phyloP scores from a whole-genome alignment of 2,113 vertebrate genomes.

The Burhinus bistriatus region DNA sequence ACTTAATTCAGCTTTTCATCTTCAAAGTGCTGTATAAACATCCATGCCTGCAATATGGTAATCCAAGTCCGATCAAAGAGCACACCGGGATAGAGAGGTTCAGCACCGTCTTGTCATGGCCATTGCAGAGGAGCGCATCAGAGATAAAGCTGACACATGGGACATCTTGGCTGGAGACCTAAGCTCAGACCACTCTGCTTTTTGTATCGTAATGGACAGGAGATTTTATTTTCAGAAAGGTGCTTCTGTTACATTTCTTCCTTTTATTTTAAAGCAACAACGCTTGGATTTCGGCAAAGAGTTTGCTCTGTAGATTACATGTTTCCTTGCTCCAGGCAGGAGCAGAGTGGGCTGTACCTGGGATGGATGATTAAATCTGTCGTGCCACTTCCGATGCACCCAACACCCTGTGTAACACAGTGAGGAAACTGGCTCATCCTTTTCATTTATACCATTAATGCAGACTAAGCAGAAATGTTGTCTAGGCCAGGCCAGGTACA shows the following conservation, averaged over 20 bases:
- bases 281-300: not conserved
- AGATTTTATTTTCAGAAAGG: not conserved
- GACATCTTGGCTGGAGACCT: not conserved
- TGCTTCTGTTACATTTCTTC: not conserved
- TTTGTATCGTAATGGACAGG: fast-evolving
- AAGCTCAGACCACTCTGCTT: not conserved
- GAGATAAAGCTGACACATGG: fast-evolving
- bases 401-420: fast-evolving
- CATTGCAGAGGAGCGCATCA: fast-evolving
- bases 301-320: not conserved
- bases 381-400: not conserved
- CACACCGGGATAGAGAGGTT: not conserved
- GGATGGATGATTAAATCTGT: not conserved
- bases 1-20: not conserved
- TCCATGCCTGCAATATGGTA: fast-evolving
- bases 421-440: not conserved
- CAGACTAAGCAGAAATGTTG: not conserved
- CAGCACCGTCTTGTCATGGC: fast-evolving
- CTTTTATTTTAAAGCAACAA: not conserved
- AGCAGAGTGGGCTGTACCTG: not conserved
- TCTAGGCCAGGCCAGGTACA: not conserved
- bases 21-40: not conserved
- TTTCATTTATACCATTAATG: fast-evolving
- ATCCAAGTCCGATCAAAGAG: fast-evolving
- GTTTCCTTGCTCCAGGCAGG: not conserved